These are phyloP conservation scores for Solen grandis DNA, from an alignment of 1,140 invertebrate genomes.

Conservation along the genomic window DNA sequence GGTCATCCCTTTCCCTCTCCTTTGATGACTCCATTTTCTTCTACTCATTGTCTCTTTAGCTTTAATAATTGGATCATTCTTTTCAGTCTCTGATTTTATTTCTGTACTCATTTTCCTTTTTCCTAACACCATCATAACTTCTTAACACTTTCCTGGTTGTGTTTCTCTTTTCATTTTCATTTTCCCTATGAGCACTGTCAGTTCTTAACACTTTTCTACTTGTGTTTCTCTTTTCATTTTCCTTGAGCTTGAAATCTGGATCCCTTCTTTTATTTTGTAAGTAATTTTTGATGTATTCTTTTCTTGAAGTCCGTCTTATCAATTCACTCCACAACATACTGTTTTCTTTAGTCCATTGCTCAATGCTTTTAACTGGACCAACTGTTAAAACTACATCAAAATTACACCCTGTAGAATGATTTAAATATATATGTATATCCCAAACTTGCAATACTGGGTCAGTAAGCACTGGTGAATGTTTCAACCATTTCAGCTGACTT, in stretches of 20 bases:
- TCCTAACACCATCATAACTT: neutral
- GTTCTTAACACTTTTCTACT: neutral
- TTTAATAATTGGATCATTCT: conserved; percentile 1
- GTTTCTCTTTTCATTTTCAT: conserved; percentile 19
- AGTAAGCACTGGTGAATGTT: conserved; percentile 7
- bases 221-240: conserved; percentile 18
- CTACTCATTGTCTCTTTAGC: neutral
- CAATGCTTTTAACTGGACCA: neutral
- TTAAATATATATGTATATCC: conserved; percentile 23
- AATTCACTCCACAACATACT: conserved; percentile 31
- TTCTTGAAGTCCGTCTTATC: neutral
- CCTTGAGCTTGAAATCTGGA: neutral
- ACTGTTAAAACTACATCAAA: conserved; percentile 37
- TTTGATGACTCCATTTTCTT: conserved; percentile 29
- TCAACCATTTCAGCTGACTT: conserved; percentile 27
- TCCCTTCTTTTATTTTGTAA: neutral
- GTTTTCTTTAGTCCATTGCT: neutral
- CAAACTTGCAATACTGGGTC: neutral
- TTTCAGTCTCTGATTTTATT: neutral
- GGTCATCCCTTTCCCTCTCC: conserved; percentile 6
- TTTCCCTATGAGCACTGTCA: neutral
- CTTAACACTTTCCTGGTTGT: neutral
- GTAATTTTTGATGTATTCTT: neutral
- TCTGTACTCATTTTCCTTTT: conserved; percentile 12
- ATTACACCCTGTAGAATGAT: conserved; percentile 19